A percentile compares a stretch with the other conserved stretches of the same genome.
Evolutionary conservation across 2,888 invertebrate genomes (phyloP).

Genomic region (Synanthedon formicaeformis): DNA sequence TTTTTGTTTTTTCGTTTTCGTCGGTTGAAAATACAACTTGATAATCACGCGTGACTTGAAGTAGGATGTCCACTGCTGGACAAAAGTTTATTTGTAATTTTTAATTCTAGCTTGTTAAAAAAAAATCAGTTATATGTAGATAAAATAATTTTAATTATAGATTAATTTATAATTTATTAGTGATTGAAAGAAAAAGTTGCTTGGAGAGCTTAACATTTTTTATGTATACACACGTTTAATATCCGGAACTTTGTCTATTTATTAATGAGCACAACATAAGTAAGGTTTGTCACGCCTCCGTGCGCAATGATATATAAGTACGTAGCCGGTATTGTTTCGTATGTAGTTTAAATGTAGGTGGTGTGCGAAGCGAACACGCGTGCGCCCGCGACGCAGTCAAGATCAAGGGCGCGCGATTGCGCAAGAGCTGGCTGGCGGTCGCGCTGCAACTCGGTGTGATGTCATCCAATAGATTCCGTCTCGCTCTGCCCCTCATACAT

Average conservation of each 20-base stretch:
- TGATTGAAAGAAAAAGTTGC: too few relatives aligned
- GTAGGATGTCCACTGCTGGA: too few relatives aligned
- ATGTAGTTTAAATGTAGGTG: conserved; percentile 3
- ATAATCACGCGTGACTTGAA: too few relatives aligned
- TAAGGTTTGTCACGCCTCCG: conserved; percentile 43
- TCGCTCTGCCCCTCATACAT: conserved; percentile 34
- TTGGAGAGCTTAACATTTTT: too few relatives aligned
- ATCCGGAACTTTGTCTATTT: neutral
- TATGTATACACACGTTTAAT: neutral
- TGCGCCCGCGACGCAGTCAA: conserved; percentile 68
- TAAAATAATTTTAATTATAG: too few relatives aligned
- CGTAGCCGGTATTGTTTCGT: conserved; percentile 38
- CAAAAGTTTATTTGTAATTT: too few relatives aligned
- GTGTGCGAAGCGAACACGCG: conserved; percentile 17
- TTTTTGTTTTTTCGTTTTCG: too few relatives aligned
- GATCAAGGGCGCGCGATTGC: conserved; percentile 70
- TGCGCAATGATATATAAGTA: conserved; percentile 42
- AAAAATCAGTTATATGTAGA: too few relatives aligned
- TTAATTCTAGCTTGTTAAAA: too few relatives aligned
- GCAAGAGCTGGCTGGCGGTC: conserved; percentile 60
- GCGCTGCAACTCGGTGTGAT: conserved; percentile 61
- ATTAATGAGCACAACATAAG: neutral
- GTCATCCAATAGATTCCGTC: conserved; percentile 54
- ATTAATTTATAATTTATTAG: too few relatives aligned
- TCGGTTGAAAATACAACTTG: too few relatives aligned